A percentile compares a stretch with the other conserved stretches of the same genome.
These are phyloP conservation scores for Alviniconcha strummeri DNA, from an alignment of 2,888 invertebrate species.

Conservation along the genomic window DNA sequence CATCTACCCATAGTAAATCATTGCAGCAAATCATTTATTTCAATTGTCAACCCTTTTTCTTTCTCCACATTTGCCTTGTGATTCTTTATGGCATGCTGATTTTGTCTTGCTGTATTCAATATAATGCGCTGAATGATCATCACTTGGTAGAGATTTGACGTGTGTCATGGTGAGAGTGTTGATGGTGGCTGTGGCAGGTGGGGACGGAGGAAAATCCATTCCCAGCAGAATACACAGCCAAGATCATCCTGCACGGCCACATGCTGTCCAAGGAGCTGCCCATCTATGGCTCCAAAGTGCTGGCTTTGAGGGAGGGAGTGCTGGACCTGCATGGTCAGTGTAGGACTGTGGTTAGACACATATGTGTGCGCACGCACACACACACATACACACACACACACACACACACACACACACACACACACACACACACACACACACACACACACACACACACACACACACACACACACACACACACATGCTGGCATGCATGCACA, in stretches of 20 bases:
- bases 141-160: no score
- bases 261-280: conserved; percentile 65
- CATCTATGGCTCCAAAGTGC: conserved; percentile 68
- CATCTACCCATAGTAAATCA: no score
- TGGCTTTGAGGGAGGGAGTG: conserved; percentile 68
- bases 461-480: no score
- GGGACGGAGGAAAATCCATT: conserved; percentile 67
- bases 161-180: no score
- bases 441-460: neutral
- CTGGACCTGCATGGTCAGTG: conserved; percentile 68
- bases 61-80: no score
- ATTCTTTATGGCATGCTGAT: no score
- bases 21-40: no score
- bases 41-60: no score
- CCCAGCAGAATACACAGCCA: conserved; percentile 56
- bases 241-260: conserved; percentile 65
- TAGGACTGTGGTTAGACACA: neutral
- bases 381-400: neutral
- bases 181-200: conserved; percentile 47
- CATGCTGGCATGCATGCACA: neutral
- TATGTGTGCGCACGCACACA: neutral
- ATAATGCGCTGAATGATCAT: no score
- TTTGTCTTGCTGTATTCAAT: no score
- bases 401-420: no score
- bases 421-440: neutral